Evolutionary conservation across 2,113 vertebrate species (phyloP).

Genomic region (Rhabdornis inornatus): DNA sequence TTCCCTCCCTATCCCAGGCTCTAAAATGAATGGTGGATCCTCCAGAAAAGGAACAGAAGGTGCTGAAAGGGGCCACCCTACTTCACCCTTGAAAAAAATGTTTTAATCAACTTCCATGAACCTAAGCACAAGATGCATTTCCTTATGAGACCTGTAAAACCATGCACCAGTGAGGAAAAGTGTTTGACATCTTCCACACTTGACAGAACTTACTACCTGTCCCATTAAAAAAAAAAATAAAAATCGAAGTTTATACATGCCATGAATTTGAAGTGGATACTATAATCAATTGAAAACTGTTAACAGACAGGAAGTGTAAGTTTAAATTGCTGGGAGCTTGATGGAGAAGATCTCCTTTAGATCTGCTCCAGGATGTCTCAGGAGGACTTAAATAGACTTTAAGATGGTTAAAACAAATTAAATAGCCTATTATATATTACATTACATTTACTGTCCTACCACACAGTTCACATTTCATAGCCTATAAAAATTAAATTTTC

Average conservation of each 20-base stretch:
- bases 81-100: background rate
- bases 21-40: background rate
- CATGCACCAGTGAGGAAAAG: background rate
- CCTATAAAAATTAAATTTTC: conserved; percentile 49
- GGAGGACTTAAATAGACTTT: conserved; percentile 40
- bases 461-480: background rate
- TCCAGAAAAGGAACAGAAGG: background rate
- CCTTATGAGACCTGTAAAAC: background rate
- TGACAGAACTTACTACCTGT: background rate
- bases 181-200: background rate
- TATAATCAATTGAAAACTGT: background rate
- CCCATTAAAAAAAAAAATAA: background rate
- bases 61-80: background rate
- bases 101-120: background rate
- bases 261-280: background rate
- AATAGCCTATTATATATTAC: conserved; percentile 12
- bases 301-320: background rate
- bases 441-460: conserved; percentile 30
- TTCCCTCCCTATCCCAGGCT: background rate
- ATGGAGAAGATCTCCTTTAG: conserved; percentile 13
- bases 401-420: conserved; percentile 44
- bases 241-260: background rate
- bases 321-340: background rate
- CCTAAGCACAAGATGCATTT: background rate
- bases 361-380: background rate